Conservation (phyloP, 1,140 invertebrate species). For the Camponotus floridanus region DNA sequence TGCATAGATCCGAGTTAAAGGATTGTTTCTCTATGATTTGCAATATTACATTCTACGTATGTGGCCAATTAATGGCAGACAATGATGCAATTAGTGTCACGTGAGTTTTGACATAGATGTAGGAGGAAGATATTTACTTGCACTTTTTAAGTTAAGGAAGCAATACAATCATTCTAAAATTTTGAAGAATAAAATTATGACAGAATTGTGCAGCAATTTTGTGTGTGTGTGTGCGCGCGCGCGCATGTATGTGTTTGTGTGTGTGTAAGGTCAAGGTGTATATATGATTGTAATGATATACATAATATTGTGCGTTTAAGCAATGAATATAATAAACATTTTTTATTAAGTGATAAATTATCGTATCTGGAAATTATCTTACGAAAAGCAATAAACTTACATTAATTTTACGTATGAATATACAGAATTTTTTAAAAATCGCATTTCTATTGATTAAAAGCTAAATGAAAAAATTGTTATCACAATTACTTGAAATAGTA, state of each 20-base stretch:
- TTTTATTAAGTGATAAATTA: conserved; percentile 8
- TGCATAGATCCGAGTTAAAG: neutral
- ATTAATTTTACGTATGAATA: neutral
- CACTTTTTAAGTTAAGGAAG: neutral
- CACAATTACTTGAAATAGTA: neutral
- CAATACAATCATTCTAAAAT: neutral
- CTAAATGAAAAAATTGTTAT: neutral
- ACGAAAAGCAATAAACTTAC: conserved; percentile 4
- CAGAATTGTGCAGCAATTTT: neutral
- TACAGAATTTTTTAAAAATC: conserved; percentile 26
- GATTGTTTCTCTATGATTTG: neutral
- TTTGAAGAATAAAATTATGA: neutral
- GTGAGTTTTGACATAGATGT: neutral
- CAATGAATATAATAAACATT: neutral
- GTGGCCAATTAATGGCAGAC: neutral
- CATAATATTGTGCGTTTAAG: conserved; percentile 21
- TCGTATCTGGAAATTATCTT: conserved; percentile 14
- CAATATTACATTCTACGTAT: conserved; percentile 2
- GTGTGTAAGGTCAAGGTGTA: neutral
- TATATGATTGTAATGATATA: neutral
- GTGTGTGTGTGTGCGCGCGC: too few species aligned
- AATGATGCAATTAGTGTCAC: conserved; percentile 28
- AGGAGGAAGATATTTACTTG: neutral
- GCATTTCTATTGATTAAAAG: conserved; percentile 8
- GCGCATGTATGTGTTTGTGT: too few species aligned